Base-by-base conservation (phyloP, 2,113 vertebrate species). In the Probosciger aterrimus region DNA sequence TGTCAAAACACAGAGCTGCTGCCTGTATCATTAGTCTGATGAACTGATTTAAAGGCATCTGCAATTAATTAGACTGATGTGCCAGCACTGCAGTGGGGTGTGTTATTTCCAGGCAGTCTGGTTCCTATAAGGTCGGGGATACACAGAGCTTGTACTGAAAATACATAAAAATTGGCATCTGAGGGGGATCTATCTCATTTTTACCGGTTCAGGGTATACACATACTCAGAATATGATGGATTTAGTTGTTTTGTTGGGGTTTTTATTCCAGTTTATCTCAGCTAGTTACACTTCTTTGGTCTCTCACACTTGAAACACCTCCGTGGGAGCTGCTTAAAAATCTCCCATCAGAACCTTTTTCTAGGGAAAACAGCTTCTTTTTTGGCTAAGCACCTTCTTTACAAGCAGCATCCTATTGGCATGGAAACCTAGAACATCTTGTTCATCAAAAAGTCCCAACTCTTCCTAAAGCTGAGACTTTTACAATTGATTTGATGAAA, bases 161-260 rank as follows among this genome's bases (percentile, higher is more conserved):
- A 23, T 28, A 24, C 22, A 41, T 4, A 16, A 67, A 82, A 78
- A 31, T 7, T 37, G 33, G 11, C 8, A 49, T 39, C 30, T 78
- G 1, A 0, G 6, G 14, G 7, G 4, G 14, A 10, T 14, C 14
- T 63, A 28, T 11, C 14, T 52, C 2, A 10, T 19, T 53, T 79
- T 81, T 44, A 14, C 6, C 23, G 4, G 9, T 60, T 84, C 77
- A 62, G 28, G 3, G 33, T 49, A 44, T 13, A 43, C 3, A 0
- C 9, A 27, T 55, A 25, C 6, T 49, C 22, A 73, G 35, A 89
- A 47, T 47, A 35, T 5, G 11, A 44, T 18, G 13, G 22, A 10
- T 62, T 69, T 15, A 18, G 33, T 14, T 24, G 13, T 41, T 47
- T 30, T 53, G 31, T 47, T 44, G 20, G 9, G 33, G 57, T 10